phyloP scores from a whole-genome alignment of 2,797 vertebrate genomes.

The Columba guinea region DNA sequence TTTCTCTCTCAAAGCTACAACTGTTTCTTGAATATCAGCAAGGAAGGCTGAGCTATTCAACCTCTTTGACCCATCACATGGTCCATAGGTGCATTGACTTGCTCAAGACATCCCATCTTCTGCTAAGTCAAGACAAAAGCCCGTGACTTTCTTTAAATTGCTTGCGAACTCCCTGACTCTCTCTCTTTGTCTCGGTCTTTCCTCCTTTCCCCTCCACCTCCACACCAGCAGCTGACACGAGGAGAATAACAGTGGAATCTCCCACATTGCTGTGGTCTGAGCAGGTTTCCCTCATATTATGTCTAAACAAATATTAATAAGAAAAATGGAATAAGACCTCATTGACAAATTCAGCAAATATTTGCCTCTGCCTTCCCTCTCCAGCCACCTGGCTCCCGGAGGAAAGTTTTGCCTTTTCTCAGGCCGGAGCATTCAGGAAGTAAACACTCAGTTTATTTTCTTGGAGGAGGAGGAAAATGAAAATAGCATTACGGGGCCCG shows the following conservation, averaged over 20 bases:
- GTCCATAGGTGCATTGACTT: not conserved
- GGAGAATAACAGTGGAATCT: constrained; percentile 36
- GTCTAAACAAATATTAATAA: constrained; percentile 64
- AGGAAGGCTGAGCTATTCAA: not conserved
- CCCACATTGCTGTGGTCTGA: constrained; percentile 48
- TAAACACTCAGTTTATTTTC: constrained; percentile 44
- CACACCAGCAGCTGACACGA: not conserved
- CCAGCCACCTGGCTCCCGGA: not conserved
- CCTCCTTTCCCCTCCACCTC: not conserved
- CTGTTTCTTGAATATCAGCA: not conserved
- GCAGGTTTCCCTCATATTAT: constrained; percentile 54
- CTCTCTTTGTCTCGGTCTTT: constrained; percentile 2
- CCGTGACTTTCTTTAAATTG: not conserved
- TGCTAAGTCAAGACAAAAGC: not conserved
- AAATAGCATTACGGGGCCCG: not conserved
- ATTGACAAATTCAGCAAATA: constrained; percentile 64
- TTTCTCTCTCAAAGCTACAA: not conserved
- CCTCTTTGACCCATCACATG: not conserved
- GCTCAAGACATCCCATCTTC: not conserved
- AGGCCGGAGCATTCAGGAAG: constrained; percentile 8
- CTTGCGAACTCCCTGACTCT: not conserved
- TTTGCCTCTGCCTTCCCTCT: constrained; percentile 42
- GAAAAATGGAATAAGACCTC: constrained; percentile 61
- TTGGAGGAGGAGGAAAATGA: not conserved
- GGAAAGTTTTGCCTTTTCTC: constrained; percentile 48